Evolutionary conservation across 2,113 vertebrate species (phyloP).

Genomic region (Rhinichthys klamathensis): DNA sequence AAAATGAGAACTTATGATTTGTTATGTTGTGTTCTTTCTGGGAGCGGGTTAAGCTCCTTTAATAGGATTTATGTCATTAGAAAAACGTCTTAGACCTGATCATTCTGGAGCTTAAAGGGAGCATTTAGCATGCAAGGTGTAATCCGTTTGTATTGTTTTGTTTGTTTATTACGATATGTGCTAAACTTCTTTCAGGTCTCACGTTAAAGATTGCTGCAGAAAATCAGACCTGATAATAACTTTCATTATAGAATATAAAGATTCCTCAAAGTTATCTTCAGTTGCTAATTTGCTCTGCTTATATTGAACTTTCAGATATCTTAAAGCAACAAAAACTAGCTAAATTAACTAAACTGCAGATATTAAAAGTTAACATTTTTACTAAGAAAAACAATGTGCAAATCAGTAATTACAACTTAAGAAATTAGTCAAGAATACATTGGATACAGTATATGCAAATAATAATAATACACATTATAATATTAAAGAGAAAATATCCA

Average conservation of each 20-base stretch:
- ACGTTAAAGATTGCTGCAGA: not conserved
- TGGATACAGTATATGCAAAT: not conserved
- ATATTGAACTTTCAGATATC: not conserved
- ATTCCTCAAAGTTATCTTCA: not conserved
- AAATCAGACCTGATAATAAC: not conserved
- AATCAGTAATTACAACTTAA: not conserved
- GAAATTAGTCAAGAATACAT: not conserved
- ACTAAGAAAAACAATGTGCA: not conserved
- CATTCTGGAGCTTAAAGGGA: conserved; percentile 68
- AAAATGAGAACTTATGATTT: not conserved
- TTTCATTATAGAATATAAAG: not conserved
- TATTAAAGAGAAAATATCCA: not conserved
- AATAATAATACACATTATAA: not conserved
- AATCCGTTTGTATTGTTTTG: conserved; percentile 54
- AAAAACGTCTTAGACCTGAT: conserved; percentile 64
- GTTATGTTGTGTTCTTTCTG: conserved; percentile 65
- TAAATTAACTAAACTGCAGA: not conserved
- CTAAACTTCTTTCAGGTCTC: not conserved
- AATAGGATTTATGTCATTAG: conserved; percentile 71
- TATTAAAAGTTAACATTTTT: not conserved
- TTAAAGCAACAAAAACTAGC: not conserved
- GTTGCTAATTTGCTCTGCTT: not conserved
- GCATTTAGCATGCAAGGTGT: conserved; percentile 73
- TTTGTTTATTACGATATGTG: conserved; percentile 46
- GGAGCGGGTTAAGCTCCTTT: conserved; percentile 67